These are phyloP conservation scores for Pedicia rivosa DNA, from an alignment of 2,888 invertebrate genomes.

Conservation along the genomic window DNA sequence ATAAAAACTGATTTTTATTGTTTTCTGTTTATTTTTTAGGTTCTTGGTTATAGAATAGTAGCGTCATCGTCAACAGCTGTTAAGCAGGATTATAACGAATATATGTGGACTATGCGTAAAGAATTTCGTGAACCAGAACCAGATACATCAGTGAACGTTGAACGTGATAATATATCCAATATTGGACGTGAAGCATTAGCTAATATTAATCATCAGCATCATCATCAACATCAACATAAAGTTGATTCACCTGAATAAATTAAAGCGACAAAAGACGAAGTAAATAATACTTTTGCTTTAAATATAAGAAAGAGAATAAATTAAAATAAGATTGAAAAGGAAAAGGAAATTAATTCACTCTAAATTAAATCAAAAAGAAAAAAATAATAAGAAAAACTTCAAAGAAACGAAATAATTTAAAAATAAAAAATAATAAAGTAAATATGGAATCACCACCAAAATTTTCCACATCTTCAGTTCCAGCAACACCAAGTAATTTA, in stretches of 20 bases:
- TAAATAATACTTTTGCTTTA: too few relatives aligned
- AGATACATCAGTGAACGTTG: slow-evolving; percentile 32
- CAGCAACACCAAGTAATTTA: slow-evolving; percentile 1
- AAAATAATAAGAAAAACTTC: slow-evolving; percentile 29
- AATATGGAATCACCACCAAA: slow-evolving; percentile 5
- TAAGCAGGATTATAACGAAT: slow-evolving; percentile 78
- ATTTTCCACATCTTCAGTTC: neutral
- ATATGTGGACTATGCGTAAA: slow-evolving; percentile 89
- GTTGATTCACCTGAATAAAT: slow-evolving; percentile 29
- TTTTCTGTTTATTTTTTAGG: slow-evolving; percentile 30
- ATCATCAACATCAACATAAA: slow-evolving; percentile 29
- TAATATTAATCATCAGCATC: too few relatives aligned
- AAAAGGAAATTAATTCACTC: slow-evolving; percentile 18
- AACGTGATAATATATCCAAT: slow-evolving; percentile 44
- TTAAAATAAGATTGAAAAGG: too few relatives aligned
- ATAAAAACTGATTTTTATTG: neutral
- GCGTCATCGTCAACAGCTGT: slow-evolving; percentile 74
- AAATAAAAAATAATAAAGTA: neutral
- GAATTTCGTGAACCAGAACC: slow-evolving; percentile 66
- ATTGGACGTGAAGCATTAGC: slow-evolving; percentile 37
- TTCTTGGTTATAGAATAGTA: slow-evolving; percentile 75
- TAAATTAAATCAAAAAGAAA: slow-evolving; percentile 21
- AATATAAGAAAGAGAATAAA: too few relatives aligned
- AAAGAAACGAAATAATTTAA: slow-evolving; percentile 10
- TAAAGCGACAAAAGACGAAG: neutral